phyloP scores from a whole-genome alignment of 2,113 vertebrate genomes.

The Rafetus swinhoei region DNA sequence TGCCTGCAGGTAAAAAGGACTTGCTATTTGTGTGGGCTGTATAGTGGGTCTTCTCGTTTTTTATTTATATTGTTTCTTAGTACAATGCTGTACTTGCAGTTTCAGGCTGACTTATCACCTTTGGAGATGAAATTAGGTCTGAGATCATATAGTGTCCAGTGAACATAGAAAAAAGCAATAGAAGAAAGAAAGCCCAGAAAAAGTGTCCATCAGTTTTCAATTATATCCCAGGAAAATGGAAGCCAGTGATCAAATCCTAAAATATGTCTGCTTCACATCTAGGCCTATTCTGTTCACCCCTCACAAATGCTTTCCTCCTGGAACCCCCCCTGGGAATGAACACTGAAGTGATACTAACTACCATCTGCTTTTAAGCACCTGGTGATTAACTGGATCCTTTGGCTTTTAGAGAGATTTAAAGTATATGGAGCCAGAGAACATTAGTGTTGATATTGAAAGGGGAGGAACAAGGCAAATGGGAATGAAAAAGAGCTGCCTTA shows the following conservation, averaged over 20 bases:
- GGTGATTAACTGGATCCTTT: neutral
- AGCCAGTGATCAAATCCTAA: neutral
- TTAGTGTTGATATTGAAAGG: neutral
- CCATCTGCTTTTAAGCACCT: neutral
- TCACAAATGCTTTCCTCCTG: neutral
- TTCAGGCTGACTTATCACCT: neutral
- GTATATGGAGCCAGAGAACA: neutral
- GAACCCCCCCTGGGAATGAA: neutral
- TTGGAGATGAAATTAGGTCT: neutral
- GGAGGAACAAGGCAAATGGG: neutral
- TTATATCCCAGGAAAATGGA: neutral
- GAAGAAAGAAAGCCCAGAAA: neutral
- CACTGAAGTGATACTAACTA: neutral
- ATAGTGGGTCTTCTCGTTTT: neutral
- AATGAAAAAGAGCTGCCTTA: fast-evolving
- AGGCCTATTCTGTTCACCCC: neutral
- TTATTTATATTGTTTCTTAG: neutral
- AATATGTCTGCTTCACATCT: neutral
- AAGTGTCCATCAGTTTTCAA: fast-evolving
- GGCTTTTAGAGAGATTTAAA: neutral
- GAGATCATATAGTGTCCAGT: neutral
- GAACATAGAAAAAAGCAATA: neutral
- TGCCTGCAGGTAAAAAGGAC: constrained; percentile 92
- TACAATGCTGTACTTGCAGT: neutral
- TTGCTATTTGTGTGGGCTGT: neutral